Evolutionary conservation across 1,140 invertebrate species (phyloP), one percentile per base, ranked within the genome.

Genomic region (Lutraria rhynchaena): DNA sequence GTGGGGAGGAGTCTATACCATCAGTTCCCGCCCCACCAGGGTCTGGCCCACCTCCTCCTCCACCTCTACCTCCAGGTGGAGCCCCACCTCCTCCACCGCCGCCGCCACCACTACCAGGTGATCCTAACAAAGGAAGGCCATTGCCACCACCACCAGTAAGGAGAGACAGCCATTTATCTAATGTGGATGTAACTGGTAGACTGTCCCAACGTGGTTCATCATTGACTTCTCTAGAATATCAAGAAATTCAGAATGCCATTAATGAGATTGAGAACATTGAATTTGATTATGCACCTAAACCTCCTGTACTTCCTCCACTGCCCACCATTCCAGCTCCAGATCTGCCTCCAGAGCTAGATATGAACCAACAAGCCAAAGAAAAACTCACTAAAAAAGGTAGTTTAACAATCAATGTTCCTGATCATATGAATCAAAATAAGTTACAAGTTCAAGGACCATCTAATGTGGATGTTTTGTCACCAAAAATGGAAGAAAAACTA

Each of bases 251-350:
- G 57, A 73, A 73, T 41, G 78, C 78, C 2, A 81, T 81, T 24
- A 63, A 57, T 22, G 78, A 81, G 49, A 81, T 81, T 27, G 78
- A 81, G 27, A 63, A 55, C 51, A 81, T 81, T 24, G 78, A 81
- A 24, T 74, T 71, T 73, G 70, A 73, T 2, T 80, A 69, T 70
- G 37, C 46, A 7, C 71, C 71, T 9, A 46, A 58, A 19, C 81
- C 81, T 17, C 83, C 83, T 22, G 67, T 85, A 3, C 51, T 87
- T 22, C 84, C 84, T 53, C 86, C 86, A 0, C 84, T 80, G 35
- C 86, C 86, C 9, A 82, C 81, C 0, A 82, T 85, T 29, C 86
- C 83, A 31, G 83, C 84, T 9, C 85, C 85, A 22, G 75, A 75
- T 19, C 33, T 74, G 5, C 75, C 76, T 67, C 86, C 85, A 22